These are phyloP conservation scores for Dicrostonyx torquatus DNA, from an alignment of 2,797 vertebrate genomes.

Conservation along the genomic window DNA sequence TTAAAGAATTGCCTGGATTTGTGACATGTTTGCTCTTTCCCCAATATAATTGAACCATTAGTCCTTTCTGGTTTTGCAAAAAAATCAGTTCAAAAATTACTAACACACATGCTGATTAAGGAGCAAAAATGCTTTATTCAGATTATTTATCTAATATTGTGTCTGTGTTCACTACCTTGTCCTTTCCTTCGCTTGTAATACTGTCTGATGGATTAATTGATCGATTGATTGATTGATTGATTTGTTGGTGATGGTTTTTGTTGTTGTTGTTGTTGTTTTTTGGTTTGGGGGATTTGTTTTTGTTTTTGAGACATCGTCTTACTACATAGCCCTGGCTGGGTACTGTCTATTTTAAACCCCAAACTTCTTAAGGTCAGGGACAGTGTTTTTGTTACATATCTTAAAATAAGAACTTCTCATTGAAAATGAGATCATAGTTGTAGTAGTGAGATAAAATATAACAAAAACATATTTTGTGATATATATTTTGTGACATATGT, in stretches of 20 bases:
- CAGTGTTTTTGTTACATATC: neutral
- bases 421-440: neutral
- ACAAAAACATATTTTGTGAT: neutral
- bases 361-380: slow-evolving; percentile 13
- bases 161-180: neutral
- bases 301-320: neutral
- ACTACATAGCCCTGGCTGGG: neutral
- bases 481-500: neutral
- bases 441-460: neutral
- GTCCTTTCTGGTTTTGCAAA: slow-evolving; percentile 58
- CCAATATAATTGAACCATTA: slow-evolving; percentile 7
- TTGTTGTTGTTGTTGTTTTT: neutral
- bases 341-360: slow-evolving; percentile 30
- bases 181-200: slow-evolving; percentile 9
- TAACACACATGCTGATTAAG: slow-evolving; percentile 48
- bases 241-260: neutral
- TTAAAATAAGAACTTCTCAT: slow-evolving; percentile 37
- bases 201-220: neutral
- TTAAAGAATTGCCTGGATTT: slow-evolving; percentile 38
- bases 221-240: neutral
- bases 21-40: slow-evolving; percentile 38
- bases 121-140: slow-evolving; percentile 47
- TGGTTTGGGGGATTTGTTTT: neutral
- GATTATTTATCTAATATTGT: slow-evolving; percentile 9
- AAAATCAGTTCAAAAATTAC: slow-evolving; percentile 55